phyloP scores from a whole-genome alignment of 2,113 vertebrate species.

The Procapra przewalskii region DNA sequence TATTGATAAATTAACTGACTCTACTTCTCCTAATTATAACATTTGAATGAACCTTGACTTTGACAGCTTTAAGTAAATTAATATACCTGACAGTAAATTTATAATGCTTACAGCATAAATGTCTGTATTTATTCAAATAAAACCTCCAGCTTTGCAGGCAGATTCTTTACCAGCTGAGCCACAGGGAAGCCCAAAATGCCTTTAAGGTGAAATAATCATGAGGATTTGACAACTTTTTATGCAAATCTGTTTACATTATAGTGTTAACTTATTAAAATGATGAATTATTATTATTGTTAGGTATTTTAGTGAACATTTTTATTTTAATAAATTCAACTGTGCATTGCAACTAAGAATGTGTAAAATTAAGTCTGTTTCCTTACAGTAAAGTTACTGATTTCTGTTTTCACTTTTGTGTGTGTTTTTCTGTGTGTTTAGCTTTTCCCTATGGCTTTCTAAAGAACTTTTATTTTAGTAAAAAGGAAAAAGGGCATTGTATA shows the following conservation, averaged over 20 bases:
- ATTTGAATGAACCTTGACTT: neutral
- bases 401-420: neutral
- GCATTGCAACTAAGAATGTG: neutral
- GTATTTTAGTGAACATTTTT: neutral
- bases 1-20: neutral
- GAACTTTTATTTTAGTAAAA: neutral
- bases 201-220: neutral
- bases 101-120: neutral
- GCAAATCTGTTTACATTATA: neutral
- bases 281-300: neutral
- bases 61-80: neutral
- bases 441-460: neutral
- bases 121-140: neutral
- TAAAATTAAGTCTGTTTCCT: neutral
- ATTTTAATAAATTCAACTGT: neutral
- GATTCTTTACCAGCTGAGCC: neutral
- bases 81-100: neutral
- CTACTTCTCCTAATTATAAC: neutral
- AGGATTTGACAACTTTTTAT: neutral
- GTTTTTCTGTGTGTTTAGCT: neutral
- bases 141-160: neutral
- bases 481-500: slow-evolving; percentile 3
- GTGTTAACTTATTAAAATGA: neutral
- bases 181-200: neutral
- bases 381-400: neutral